Conservation (phyloP, 2,113 vertebrate species). For the Talpa occidentalis region DNA sequence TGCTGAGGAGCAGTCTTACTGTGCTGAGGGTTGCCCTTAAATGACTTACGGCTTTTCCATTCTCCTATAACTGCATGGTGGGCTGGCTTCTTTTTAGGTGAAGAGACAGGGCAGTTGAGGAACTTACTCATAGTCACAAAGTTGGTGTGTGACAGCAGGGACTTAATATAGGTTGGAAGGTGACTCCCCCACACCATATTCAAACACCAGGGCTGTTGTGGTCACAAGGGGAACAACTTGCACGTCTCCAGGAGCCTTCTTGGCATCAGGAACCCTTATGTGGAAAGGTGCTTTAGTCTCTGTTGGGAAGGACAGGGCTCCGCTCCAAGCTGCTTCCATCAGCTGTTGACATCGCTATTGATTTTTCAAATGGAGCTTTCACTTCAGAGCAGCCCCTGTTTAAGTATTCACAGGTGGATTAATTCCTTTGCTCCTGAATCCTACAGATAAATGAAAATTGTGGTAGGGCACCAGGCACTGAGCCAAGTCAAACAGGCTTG, state of each 20-base stretch:
- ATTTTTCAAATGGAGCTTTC: background rate
- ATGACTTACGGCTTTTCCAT: background rate
- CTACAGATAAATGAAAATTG: background rate
- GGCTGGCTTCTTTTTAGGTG: background rate
- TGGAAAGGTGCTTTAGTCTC: background rate
- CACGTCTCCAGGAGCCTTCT: background rate
- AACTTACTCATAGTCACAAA: background rate
- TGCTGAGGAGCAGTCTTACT: background rate
- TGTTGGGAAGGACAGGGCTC: background rate
- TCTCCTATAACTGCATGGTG: background rate
- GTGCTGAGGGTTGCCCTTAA: background rate
- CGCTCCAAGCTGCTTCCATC: background rate
- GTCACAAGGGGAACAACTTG: background rate
- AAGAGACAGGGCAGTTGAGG: background rate
- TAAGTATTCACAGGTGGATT: background rate
- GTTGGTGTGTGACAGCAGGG: background rate
- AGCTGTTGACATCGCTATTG: background rate
- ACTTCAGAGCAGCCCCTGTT: background rate
- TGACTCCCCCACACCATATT: background rate
- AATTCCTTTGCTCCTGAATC: background rate
- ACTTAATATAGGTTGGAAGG: background rate
- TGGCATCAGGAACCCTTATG: background rate
- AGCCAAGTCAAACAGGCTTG: background rate
- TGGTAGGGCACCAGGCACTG: background rate
- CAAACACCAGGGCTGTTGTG: background rate